A percentile compares a stretch with the other conserved stretches of the same genome.
Evolutionary conservation across 2,113 vertebrate species (phyloP).

Genomic region (Narcine bancroftii): DNA sequence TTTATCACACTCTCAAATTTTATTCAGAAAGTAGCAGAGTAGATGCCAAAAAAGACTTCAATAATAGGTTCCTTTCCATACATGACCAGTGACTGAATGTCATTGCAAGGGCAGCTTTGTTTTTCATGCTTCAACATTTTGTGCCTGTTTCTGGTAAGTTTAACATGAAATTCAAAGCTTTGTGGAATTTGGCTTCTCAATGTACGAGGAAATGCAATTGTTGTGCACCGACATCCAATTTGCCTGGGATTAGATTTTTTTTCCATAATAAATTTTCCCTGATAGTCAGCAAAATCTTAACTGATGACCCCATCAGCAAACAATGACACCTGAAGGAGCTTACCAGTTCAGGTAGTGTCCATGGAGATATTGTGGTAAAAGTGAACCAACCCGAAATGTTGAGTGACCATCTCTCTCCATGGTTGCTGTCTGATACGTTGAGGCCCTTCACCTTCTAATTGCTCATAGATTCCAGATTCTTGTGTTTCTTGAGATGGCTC

Average conservation of each 20-base stretch:
- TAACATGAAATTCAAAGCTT: neutral
- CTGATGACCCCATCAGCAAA: too few relatives aligned
- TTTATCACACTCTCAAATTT: neutral
- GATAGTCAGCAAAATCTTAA: neutral
- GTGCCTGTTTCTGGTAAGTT: neutral
- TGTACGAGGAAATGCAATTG: neutral
- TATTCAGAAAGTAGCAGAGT: neutral
- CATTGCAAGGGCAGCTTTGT: neutral
- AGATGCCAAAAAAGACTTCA: neutral
- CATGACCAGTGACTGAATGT: too few relatives aligned
- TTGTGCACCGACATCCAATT: neutral
- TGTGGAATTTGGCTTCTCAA: neutral
- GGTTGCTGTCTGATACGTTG: too few relatives aligned
- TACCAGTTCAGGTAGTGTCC: too few relatives aligned
- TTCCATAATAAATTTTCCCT: too few relatives aligned
- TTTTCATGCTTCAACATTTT: neutral
- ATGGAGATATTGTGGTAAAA: too few relatives aligned
- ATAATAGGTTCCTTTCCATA: neutral
- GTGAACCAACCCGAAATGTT: too few relatives aligned
- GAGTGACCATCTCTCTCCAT: too few relatives aligned
- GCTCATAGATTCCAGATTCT: too few relatives aligned
- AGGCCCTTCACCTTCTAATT: too few relatives aligned
- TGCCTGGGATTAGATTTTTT: neutral
- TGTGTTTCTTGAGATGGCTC: too few relatives aligned
- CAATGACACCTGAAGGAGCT: too few relatives aligned